These are phyloP conservation scores for Antigone vipio DNA, from an alignment of 2,113 vertebrate genomes.

Conservation along the genomic window DNA sequence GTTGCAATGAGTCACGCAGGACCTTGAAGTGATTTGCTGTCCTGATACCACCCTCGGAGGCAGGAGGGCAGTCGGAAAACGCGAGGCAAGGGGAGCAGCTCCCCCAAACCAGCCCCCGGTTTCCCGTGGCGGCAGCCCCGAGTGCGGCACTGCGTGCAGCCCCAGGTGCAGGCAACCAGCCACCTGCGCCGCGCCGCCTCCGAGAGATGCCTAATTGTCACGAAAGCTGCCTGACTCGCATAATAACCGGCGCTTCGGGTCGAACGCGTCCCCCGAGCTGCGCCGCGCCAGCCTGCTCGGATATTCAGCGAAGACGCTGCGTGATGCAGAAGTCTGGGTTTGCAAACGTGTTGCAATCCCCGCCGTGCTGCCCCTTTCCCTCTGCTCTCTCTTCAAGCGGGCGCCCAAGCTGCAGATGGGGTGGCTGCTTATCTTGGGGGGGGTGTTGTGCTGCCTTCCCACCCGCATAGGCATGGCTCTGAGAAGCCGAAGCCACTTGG, in stretches of 20 bases:
- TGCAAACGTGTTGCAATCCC: accelerated
- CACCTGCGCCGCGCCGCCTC: constrained; percentile 15
- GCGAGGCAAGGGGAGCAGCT: accelerated
- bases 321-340: accelerated
- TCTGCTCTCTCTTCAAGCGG: accelerated
- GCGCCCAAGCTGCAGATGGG: not conserved
- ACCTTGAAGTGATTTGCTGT: accelerated
- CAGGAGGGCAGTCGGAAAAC: not conserved
- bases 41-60: accelerated
- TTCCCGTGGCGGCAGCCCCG: not conserved
- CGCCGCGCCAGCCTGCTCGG: not conserved
- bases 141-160: not conserved
- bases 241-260: not conserved
- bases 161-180: constrained; percentile 50
- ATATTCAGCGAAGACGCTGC: accelerated
- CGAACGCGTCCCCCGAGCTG: not conserved
- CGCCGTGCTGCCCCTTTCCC: accelerated
- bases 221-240: constrained; percentile 15
- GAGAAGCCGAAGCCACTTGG: accelerated
- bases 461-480: accelerated
- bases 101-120: accelerated
- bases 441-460: not conserved
- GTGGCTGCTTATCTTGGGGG: not conserved
- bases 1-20: accelerated
- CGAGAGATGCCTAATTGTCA: not conserved